Base-by-base conservation (phyloP, 2,888 invertebrate species). In the Chrysotoxum bicinctum region DNA sequence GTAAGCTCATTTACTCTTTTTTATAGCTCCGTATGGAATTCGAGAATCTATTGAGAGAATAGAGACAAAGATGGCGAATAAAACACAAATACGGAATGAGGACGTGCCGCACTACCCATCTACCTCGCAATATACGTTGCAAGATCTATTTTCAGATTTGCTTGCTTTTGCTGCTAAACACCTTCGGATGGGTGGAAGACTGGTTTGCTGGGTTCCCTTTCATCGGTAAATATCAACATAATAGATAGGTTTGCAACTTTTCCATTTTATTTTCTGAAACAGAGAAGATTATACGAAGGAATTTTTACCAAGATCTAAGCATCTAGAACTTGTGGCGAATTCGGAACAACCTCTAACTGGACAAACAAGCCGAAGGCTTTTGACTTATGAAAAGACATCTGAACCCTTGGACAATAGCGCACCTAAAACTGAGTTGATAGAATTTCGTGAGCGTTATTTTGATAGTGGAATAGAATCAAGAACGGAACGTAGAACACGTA, bases 181-280 rank as follows among this genome's bases (percentile, higher is more conserved):
- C 90, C 93, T 99, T 74, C 94, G 93, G 87, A 87, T 96, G 6
- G 94, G 95, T 6, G 96, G 98, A 0, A 93, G 97, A 86, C 93
- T 99, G 19, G 98, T 99, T 0, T 98, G 96, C 93, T 99, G 99
- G 99, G 95, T 98, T 89, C 99, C 99, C 30, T 93, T 98, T 43
- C 95, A 96, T 87, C 95, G 97, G 96, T 96, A 87, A 76, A 76
- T 54, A 48, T 2, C 4, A 8, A 9, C 9, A 26, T 26, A n/a
- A 8, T 16, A 1, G 4, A 14, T 26, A 8, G 5, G 0, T 9
- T 32, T 26, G 2, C 7, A 35, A 32, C 2, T 14, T 16, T 62
- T 19, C 6, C 10, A 16, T n/a, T 45, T 12, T 21, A 1, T 6
- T 16, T n/a, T 10, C 7, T 1, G 2, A 73, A 82, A 14, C 90